Conservation (phyloP, 2,797 vertebrate species). For the Rhynchonycteris naso region DNA sequence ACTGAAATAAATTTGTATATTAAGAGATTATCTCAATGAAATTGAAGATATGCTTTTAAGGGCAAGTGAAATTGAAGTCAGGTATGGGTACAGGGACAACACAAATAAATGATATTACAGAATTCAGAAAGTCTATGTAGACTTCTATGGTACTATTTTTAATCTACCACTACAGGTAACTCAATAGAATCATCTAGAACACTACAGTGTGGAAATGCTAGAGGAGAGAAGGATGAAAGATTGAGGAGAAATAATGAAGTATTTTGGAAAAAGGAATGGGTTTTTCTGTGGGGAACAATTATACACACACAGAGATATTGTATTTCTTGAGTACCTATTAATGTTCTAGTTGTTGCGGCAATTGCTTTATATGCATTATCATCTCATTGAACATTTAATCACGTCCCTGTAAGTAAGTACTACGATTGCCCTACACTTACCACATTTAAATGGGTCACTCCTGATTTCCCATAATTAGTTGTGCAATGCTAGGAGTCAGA, state of each 20-base stretch:
- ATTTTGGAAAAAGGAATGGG: neutral
- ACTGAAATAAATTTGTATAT: conserved; percentile 14
- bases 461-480: neutral
- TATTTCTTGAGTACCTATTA: neutral
- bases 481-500: neutral
- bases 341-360: neutral
- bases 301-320: neutral
- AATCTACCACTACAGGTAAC: neutral
- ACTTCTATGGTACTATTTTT: neutral
- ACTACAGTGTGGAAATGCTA: neutral
- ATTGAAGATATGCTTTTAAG: conserved; percentile 8
- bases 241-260: neutral
- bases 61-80: neutral
- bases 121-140: neutral
- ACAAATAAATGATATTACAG: neutral
- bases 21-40: conserved; percentile 3
- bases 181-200: neutral
- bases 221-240: neutral
- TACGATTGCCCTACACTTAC: neutral
- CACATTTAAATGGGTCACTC: neutral
- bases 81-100: neutral
- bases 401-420: neutral
- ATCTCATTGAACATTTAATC: neutral
- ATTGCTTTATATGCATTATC: neutral
- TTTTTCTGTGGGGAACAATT: neutral